These are phyloP conservation scores for Aurelia aurita complex sp. Pacific DNA, from an alignment of 30 jellyfish, hydroid and myxozoan genomes.

Conservation along the genomic window DNA sequence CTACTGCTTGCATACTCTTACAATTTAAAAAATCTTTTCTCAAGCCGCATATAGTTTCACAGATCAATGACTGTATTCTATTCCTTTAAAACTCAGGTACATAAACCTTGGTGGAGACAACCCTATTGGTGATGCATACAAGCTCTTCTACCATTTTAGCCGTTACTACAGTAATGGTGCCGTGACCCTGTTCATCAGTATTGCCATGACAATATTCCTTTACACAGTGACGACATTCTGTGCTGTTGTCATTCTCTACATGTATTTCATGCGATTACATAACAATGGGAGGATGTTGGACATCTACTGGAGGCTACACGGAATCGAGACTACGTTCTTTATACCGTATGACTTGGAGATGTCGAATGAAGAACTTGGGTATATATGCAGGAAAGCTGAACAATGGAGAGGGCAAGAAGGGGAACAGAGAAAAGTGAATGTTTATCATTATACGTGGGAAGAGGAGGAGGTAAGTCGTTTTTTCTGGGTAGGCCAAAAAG, in stretches of 20 bases:
- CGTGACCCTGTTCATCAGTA: constrained; percentile 85
- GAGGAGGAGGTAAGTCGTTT: constrained; percentile 76
- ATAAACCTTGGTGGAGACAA: constrained; percentile 62
- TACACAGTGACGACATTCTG: constrained; percentile 75
- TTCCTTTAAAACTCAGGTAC: constrained; percentile 32
- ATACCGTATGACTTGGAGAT: constrained; percentile 85
- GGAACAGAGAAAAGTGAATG: constrained; percentile 89
- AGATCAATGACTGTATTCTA: background rate
- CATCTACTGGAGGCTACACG: constrained; percentile 95
- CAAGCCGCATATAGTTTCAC: background rate
- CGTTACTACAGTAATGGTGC: constrained; percentile 88
- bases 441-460: constrained; percentile 93
- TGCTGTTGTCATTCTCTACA: constrained; percentile 70
- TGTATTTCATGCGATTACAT: constrained; percentile 87
- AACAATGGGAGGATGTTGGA: constrained; percentile 96
- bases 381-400: constrained; percentile 85
- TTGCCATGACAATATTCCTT: constrained; percentile 78
- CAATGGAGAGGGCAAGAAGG: constrained; percentile 99
- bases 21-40: too few relatives aligned
- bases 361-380: constrained; percentile 83
- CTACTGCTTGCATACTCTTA: too few relatives aligned
- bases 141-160: constrained; percentile 93
- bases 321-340: constrained; percentile 82
- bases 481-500: too few relatives aligned
- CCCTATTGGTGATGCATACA: constrained; percentile 96